These are phyloP conservation scores for Metridium senile DNA, from an alignment of 92 coral and sea anemone genomes.

Conservation along the genomic window DNA sequence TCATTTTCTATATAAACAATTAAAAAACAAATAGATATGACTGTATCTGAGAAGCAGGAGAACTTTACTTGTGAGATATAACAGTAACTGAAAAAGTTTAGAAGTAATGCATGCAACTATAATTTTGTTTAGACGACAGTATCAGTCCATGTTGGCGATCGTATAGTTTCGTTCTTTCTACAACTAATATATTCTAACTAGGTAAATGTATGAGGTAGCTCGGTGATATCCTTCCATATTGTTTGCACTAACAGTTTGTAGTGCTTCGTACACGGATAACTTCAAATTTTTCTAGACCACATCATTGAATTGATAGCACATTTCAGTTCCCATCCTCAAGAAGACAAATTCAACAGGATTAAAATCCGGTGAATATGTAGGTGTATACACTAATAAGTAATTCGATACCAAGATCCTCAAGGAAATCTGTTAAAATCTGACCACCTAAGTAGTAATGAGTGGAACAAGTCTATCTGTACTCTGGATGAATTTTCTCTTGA, in stretches of 20 bases:
- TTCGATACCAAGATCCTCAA: slow-evolving; percentile 34
- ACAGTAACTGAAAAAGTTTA: not conserved
- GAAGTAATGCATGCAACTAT: not conserved
- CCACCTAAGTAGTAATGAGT: slow-evolving; percentile 22
- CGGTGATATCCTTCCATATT: slow-evolving; percentile 45
- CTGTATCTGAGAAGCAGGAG: too few species aligned
- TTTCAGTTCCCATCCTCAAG: slow-evolving; percentile 37
- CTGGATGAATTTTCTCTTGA: too few species aligned
- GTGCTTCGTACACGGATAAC: slow-evolving; percentile 35
- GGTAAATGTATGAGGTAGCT: not conserved
- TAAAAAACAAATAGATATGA: too few species aligned
- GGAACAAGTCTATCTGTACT: too few species aligned
- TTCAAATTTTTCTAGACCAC: slow-evolving; percentile 29
- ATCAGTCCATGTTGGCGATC: too few species aligned
- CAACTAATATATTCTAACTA: too few species aligned
- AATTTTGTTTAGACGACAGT: not conserved
- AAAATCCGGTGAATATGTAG: slow-evolving; percentile 37
- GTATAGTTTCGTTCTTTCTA: too few species aligned
- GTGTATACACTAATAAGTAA: slow-evolving; percentile 38
- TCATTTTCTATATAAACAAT: too few species aligned
- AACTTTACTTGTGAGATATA: too few species aligned
- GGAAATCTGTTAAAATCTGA: slow-evolving; percentile 6
- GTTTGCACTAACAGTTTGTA: slow-evolving; percentile 23
- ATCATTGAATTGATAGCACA: slow-evolving; percentile 24
- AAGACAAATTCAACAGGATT: slow-evolving; percentile 51